Conservation (phyloP, 2,113 vertebrate species). For the Campylomormyrus numenius region DNA sequence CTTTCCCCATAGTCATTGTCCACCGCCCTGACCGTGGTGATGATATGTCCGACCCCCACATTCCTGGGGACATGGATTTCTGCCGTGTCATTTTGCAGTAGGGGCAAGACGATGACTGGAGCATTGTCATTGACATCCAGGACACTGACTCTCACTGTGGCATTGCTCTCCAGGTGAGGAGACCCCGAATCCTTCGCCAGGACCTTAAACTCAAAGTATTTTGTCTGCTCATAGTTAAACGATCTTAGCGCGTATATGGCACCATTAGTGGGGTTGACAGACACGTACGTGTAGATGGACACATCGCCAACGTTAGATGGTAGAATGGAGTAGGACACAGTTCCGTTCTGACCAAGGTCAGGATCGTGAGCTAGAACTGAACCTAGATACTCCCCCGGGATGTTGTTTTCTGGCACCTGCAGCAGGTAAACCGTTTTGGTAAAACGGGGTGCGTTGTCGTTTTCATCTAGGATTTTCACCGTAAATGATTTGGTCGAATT, state of each 20-base stretch:
- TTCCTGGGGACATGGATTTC: slow-evolving; percentile 94
- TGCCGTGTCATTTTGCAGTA: slow-evolving; percentile 88
- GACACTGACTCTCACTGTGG: slow-evolving; percentile 84
- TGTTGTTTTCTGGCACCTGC: slow-evolving; percentile 96
- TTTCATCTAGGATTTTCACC: slow-evolving; percentile 89
- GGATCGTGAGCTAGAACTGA: slow-evolving; percentile 92
- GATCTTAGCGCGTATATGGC: slow-evolving; percentile 94
- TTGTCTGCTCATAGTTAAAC: slow-evolving; percentile 97
- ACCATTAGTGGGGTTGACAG: slow-evolving; percentile 92
- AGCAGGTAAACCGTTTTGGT: slow-evolving; percentile 90
- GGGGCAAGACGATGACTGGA: slow-evolving; percentile 83
- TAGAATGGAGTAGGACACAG: slow-evolving; percentile 89
- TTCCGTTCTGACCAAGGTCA: slow-evolving; percentile 91
- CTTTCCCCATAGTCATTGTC: slow-evolving; percentile 97
- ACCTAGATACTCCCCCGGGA: slow-evolving; percentile 91
- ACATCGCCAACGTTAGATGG: slow-evolving; percentile 91
- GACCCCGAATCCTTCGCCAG: slow-evolving; percentile 90
- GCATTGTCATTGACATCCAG: slow-evolving; percentile 97
- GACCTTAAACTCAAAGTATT: slow-evolving; percentile 94
- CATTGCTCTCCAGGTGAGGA: slow-evolving; percentile 89
- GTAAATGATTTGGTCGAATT: slow-evolving; percentile 95
- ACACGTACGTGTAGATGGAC: slow-evolving; percentile 94
- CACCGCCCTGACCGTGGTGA: slow-evolving; percentile 85
- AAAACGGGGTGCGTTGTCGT: slow-evolving; percentile 92
- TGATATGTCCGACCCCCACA: slow-evolving; percentile 86